Evolutionary conservation across 2,113 vertebrate species (phyloP).

Genomic region (Equus przewalskii): DNA sequence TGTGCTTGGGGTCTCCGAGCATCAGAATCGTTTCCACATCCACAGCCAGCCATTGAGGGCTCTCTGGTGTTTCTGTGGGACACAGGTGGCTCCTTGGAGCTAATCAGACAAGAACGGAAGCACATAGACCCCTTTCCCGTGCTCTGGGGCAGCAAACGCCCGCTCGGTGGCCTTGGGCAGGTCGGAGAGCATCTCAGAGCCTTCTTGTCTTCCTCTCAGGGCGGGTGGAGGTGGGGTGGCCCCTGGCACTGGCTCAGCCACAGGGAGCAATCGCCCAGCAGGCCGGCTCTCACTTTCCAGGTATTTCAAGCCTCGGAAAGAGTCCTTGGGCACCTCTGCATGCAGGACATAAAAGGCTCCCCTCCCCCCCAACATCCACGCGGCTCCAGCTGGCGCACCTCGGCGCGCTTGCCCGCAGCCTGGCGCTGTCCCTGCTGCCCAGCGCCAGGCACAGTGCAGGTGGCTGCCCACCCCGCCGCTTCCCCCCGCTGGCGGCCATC

Average conservation of each 20-base stretch:
- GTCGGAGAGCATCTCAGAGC: not conserved
- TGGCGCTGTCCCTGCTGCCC: not conserved
- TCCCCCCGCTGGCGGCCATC: not conserved
- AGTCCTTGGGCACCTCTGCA: not conserved
- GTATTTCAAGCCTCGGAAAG: not conserved
- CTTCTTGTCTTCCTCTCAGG: accelerated
- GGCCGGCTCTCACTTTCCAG: accelerated
- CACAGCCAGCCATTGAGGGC: accelerated
- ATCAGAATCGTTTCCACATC: accelerated
- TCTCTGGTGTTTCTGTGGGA: accelerated
- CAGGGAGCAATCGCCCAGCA: accelerated
- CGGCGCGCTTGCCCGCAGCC: accelerated
- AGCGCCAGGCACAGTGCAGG: not conserved
- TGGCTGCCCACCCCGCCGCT: accelerated
- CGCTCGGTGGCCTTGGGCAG: not conserved
- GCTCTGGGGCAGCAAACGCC: accelerated
- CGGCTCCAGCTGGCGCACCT: not conserved
- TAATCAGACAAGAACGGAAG: accelerated
- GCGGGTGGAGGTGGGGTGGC: accelerated
- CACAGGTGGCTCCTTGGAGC: not conserved
- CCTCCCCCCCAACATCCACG: accelerated
- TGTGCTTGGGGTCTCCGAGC: accelerated
- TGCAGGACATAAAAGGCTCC: not conserved
- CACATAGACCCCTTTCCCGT: not conserved
- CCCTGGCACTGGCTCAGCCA: accelerated